Evolutionary conservation across 2,113 vertebrate genomes (phyloP).

Genomic region (Potamarius usumacintae): DNA sequence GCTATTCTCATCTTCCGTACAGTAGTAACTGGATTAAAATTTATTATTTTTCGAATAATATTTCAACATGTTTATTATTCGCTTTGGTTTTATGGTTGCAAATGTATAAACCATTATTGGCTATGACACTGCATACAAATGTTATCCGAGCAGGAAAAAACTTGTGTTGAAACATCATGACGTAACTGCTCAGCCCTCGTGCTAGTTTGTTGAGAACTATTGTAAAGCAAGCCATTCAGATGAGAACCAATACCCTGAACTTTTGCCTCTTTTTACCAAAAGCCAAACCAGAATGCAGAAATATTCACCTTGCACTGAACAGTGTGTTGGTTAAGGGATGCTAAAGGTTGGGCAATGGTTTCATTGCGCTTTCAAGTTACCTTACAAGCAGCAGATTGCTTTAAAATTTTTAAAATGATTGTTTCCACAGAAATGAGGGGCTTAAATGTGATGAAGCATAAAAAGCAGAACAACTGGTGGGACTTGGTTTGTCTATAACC

Average conservation of each 20-base stretch:
- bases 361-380: not conserved
- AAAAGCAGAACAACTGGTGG: not conserved
- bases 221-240: not conserved
- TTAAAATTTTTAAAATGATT: not conserved
- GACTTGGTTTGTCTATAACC: not conserved
- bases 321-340: not conserved
- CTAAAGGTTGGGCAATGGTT: not conserved
- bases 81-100: not conserved
- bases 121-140: not conserved
- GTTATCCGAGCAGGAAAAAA: not conserved
- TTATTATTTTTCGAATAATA: not conserved
- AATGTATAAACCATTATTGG: not conserved
- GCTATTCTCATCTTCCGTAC: no score
- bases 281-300: not conserved
- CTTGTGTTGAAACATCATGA: not conserved
- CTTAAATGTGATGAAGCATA: not conserved
- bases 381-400: not conserved
- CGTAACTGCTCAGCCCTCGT: not conserved
- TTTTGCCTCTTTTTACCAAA: not conserved
- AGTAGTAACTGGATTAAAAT: not conserved
- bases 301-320: not conserved
- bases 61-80: not conserved
- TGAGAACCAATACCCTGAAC: not conserved
- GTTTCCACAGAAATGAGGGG: not conserved
- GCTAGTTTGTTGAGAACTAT: not conserved